Evolutionary conservation across 2,888 invertebrate genomes (phyloP), one percentile per base, ranked within the genome.

Genomic region (Prosapia bicincta): DNA sequence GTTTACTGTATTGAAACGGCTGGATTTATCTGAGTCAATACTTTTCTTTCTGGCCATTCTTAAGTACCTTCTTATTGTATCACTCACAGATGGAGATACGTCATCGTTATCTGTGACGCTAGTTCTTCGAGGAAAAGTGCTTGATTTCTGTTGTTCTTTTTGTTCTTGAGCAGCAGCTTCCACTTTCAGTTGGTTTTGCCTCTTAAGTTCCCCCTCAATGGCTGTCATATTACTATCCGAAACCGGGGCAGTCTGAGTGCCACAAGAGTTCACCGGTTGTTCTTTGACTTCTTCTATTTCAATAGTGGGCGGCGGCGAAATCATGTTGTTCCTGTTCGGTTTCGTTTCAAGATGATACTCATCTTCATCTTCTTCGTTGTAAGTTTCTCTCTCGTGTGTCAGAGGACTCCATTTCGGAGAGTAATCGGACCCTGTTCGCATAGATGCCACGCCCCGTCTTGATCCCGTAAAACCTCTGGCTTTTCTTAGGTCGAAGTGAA

Each of bases 21-120:
- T 95, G 1, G 89, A 90, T 83, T 93, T 93, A 80, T 93, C 93
- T 1, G 91, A 90, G 83, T 95, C 94, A 10, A 92, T 90, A 82
- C 93, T 94, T 83, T 95, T 95, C 83, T 95, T 95, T 38, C 95
- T 88, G 7, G 94, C 95, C 95, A 95, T 95, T 76, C 93, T 87
- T 71, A 95, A 85, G 84, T 95, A 95, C 10, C 95, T 87, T 84
- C 95, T 95, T 78, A 95, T 94, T 0, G 94, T 95, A 82, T 95
- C 94, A 83, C 94, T 93, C 26, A 95, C 95, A 0, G 94, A 95
- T 78, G 94, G 94, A 0, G 94, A 94, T 0, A 94, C 91, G 82
- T 94, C 94, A 82, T 94, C 94, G 83, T 94, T 92, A 82, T 94
- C 94, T 15, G 94, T 91, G 83, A 93, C 93, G 81, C 93, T 93